Percentiles rank a stretch among this genome's conserved stretches.
These are phyloP conservation scores for Mythimna vitellina DNA, from an alignment of 2,888 invertebrate genomes.

Conservation along the genomic window DNA sequence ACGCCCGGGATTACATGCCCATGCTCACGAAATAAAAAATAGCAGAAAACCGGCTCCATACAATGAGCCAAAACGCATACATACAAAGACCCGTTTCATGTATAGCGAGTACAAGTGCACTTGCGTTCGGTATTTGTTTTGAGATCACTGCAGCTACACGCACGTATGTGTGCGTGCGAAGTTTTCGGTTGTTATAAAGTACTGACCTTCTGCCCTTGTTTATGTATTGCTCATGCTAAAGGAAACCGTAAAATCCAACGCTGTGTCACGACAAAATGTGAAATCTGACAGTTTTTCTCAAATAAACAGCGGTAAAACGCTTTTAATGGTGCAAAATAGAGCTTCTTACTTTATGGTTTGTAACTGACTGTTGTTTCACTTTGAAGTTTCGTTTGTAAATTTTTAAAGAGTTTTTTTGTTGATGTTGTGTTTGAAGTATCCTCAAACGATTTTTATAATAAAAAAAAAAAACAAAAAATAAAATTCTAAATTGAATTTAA, in stretches of 20 bases:
- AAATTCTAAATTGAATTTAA: too few relatives aligned
- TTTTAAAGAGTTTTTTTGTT: slow-evolving; percentile 4
- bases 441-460: background rate
- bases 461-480: too few relatives aligned
- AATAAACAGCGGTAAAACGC: slow-evolving; percentile 46
- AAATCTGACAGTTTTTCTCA: slow-evolving; percentile 62
- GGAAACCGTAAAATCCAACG: slow-evolving; percentile 64
- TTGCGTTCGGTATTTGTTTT: background rate
- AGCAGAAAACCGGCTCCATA: slow-evolving; percentile 8
- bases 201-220: slow-evolving; percentile 10
- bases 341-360: slow-evolving; percentile 17
- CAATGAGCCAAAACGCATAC: background rate
- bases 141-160: background rate
- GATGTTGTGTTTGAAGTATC: background rate
- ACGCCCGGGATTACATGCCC: slow-evolving; percentile 61
- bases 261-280: slow-evolving; percentile 60
- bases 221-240: slow-evolving; percentile 25
- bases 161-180: background rate
- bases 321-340: slow-evolving; percentile 42
- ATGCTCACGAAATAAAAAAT: slow-evolving; percentile 28
- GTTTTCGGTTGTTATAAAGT: background rate
- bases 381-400: slow-evolving; percentile 6
- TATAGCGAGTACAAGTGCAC: background rate
- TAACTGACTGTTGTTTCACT: slow-evolving; percentile 5
- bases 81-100: background rate